phyloP scores from a whole-genome alignment of 2,888 invertebrate species.

The Mystacides longicornis region DNA sequence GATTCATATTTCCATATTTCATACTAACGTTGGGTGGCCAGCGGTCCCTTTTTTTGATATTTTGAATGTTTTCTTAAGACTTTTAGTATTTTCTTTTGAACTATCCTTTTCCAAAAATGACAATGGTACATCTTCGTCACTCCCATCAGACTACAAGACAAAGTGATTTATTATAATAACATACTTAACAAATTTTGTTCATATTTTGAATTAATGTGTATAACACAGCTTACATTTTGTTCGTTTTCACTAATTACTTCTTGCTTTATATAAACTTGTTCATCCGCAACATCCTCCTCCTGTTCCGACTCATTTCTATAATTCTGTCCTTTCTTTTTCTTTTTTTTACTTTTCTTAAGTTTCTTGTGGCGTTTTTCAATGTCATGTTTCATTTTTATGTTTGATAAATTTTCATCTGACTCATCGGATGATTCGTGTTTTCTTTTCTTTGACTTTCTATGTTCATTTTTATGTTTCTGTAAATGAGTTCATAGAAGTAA shows the following conservation, averaged over 20 bases:
- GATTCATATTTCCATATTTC: too few species aligned
- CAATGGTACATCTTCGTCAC: neutral
- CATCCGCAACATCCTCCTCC: neutral
- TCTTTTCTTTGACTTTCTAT: constrained; percentile 7
- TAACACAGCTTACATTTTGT: neutral
- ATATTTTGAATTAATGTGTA: neutral
- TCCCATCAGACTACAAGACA: neutral
- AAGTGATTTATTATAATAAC: neutral
- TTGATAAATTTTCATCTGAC: neutral
- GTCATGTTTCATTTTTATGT: neutral
- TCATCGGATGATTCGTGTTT: neutral
- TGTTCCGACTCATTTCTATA: too few species aligned
- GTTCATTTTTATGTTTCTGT: constrained; percentile 6
- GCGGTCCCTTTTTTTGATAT: neutral
- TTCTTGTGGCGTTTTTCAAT: neutral
- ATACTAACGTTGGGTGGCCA: too few species aligned
- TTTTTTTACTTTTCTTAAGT: constrained; percentile 2
- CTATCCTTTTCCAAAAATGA: neutral
- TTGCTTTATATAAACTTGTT: constrained; percentile 11
- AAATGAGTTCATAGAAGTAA: constrained; percentile 2
- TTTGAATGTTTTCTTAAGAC: neutral
- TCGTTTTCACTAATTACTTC: constrained; percentile 14
- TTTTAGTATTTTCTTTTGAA: neutral
- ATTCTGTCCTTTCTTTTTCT: constrained; percentile 4
- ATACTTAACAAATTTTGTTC: neutral